Base-by-base conservation (phyloP, 2,888 invertebrate genomes). In the Leptarthrus brevirostris region DNA sequence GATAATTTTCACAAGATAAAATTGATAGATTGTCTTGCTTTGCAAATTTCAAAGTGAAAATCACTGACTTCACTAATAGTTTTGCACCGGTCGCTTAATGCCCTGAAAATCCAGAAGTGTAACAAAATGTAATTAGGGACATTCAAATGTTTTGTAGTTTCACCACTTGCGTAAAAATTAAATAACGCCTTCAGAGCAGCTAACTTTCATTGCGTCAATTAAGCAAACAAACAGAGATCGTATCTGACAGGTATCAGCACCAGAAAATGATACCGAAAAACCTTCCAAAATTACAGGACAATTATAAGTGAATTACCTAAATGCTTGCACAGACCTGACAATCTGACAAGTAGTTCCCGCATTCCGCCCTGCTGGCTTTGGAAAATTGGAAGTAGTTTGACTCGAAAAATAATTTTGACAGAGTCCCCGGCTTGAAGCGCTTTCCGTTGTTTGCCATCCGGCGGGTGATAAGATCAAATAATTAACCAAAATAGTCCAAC, bases 281-380 rank as follows among this genome's bases (percentile, higher is more conserved):
- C 24, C 54, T 71, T n/a, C 44, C 40, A 16, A 24, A 75, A 75
- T 75, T 75, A 70, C 71, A 74, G 54, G 53, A 74, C 56, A 75
- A 75, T 75, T 75, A 75, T 75, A 75, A 75, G 56, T 49, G 56
- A 73, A 75, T 75, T 75, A 75, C 30, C 54, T 24, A 22, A 71
- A 56, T 24, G 40, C 40, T 3, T 56, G 44, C 71, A 47, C 47
- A 53, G 36, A 74, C 56, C 47, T 54, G 56, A 70, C 58, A 69
- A 58, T 49, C 69, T 52, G 71, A 66, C 69, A 74, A 69, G 34
- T 36, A 69, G 6, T 8, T 30, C 69, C 18, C 69, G 26, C 40
- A 24, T 14, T 47, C n/a, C 49, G 12, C 26, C 30, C 30, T 34
- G 5, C 30, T 5, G 8, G 6, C 22, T 10, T 10, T 1, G 5